These are phyloP conservation scores for Peromyscus attwateri DNA, from an alignment of 2,797 vertebrate species.

Conservation along the genomic window DNA sequence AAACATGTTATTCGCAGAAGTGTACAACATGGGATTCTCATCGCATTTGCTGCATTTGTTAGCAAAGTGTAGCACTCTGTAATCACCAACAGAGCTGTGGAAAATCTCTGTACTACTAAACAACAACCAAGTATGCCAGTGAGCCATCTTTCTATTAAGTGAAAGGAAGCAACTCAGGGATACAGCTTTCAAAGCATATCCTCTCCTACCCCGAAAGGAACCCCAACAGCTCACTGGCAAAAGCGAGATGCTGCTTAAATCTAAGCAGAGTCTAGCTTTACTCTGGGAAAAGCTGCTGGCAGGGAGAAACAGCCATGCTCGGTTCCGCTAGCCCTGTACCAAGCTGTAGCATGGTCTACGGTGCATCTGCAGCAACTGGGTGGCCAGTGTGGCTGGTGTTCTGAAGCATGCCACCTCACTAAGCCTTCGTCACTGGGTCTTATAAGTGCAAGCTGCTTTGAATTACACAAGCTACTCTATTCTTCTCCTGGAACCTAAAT, in stretches of 20 bases:
- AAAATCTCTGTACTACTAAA: slow-evolving; percentile 82
- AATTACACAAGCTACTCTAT: neutral
- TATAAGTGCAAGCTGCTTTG: neutral
- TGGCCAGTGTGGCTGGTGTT: neutral
- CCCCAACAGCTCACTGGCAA: slow-evolving; percentile 59
- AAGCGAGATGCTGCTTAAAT: slow-evolving; percentile 14
- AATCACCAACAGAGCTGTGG: slow-evolving; percentile 79
- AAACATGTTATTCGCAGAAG: slow-evolving; percentile 87
- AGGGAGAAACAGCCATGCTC: slow-evolving; percentile 46
- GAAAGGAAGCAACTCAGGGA: slow-evolving; percentile 51
- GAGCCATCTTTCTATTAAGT: slow-evolving; percentile 53
- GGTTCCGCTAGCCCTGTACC: slow-evolving; percentile 21
- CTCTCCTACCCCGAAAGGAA: neutral
- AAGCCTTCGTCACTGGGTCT: neutral
- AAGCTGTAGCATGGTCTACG: neutral
- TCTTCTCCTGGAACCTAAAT: slow-evolving; percentile 25
- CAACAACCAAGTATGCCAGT: slow-evolving; percentile 71
- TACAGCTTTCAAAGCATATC: slow-evolving; percentile 22
- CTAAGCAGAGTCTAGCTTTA: slow-evolving; percentile 50
- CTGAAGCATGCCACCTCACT: neutral
- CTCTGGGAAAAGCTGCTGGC: slow-evolving; percentile 29
- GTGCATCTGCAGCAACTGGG: slow-evolving; percentile 24
- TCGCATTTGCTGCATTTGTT: slow-evolving; percentile 86
- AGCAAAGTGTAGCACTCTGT: slow-evolving; percentile 82
- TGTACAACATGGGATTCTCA: slow-evolving; percentile 87